These are phyloP conservation scores for Tolypeutes matacus DNA, from an alignment of 2,797 vertebrate species.

Conservation along the genomic window DNA sequence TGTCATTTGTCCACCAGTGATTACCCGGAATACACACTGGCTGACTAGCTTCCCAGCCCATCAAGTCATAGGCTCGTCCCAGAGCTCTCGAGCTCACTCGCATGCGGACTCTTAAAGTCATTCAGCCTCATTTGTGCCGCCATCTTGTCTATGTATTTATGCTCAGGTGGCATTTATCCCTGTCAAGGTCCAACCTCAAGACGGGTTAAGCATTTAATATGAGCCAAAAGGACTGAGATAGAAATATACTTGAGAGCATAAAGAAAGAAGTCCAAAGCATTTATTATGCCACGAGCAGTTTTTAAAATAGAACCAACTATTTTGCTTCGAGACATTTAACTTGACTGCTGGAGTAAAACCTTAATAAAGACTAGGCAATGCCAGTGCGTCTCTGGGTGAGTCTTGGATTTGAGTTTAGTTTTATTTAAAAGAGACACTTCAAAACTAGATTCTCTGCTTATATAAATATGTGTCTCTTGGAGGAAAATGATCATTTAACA, in stretches of 20 bases:
- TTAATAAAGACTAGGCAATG: neutral
- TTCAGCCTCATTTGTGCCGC: neutral
- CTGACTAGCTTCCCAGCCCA: neutral
- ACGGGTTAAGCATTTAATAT: neutral
- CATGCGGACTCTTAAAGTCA: neutral
- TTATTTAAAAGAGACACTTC: neutral
- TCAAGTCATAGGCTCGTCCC: neutral
- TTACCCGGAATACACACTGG: neutral
- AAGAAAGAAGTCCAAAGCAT: neutral
- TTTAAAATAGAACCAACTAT: neutral
- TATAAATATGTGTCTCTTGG: neutral
- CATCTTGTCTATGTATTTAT: neutral
- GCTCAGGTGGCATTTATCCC: neutral
- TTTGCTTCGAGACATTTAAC: neutral
- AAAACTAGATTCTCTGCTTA: slow-evolving; percentile 19
- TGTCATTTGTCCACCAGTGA: neutral
- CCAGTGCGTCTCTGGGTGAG: neutral
- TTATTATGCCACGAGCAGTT: neutral
- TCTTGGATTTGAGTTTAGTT: slow-evolving; percentile 23
- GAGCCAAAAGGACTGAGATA: neutral
- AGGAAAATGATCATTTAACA: slow-evolving; percentile 20
- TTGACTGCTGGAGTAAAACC: neutral
- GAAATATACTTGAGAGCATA: neutral
- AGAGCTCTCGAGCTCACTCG: neutral
- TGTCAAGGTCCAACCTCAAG: neutral